These are phyloP conservation scores for Strigamia crassipes DNA, from an alignment of 2,888 invertebrate genomes.

Conservation along the genomic window DNA sequence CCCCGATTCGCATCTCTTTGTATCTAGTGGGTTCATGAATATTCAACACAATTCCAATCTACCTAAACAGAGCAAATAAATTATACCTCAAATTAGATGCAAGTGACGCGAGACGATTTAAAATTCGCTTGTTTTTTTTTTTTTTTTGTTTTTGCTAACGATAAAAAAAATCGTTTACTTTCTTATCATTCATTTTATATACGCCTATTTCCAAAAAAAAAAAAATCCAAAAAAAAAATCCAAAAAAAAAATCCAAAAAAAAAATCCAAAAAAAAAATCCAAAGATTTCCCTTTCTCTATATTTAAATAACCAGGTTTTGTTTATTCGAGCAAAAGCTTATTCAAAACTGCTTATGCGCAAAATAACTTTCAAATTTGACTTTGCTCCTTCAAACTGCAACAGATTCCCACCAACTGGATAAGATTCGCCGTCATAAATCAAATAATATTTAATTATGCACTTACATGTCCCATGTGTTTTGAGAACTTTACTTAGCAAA, in stretches of 20 bases:
- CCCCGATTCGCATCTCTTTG: background rate
- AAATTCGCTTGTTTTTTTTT: background rate
- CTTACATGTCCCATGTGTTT: background rate
- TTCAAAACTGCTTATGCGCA: too few relatives aligned
- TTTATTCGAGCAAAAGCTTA: too few relatives aligned
- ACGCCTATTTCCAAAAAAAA: too few relatives aligned
- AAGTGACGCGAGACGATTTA: background rate
- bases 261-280: background rate
- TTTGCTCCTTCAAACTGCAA: too few relatives aligned
- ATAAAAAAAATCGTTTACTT: too few relatives aligned
- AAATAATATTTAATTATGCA: background rate
- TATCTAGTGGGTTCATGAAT: background rate
- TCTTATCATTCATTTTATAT: too few relatives aligned
- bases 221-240: background rate
- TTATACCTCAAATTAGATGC: background rate
- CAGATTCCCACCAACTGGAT: too few relatives aligned
- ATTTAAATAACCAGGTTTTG: too few relatives aligned
- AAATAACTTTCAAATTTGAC: too few relatives aligned
- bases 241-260: background rate
- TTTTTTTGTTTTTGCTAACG: too few relatives aligned
- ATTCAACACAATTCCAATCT: conserved; percentile 20
- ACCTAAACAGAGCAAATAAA: background rate
- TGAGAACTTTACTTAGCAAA: background rate
- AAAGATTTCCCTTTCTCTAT: too few relatives aligned
- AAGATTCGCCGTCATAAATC: too few relatives aligned